Base-by-base conservation (phyloP, 1,140 invertebrate genomes). In the Harpegnathos saltator region DNA sequence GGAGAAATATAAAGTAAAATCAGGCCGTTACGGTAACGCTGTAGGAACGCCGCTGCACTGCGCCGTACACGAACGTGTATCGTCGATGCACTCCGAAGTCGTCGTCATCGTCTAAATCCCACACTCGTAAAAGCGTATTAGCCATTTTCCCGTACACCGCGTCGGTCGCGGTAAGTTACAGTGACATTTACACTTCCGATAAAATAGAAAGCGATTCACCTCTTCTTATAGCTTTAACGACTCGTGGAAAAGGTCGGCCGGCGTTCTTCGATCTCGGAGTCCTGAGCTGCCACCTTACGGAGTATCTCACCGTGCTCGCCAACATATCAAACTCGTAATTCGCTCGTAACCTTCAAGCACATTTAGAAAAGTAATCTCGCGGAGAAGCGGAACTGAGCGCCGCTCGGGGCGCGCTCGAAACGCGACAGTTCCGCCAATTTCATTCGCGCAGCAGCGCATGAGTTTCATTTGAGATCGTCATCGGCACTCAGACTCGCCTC, bases 201-300 rank as follows among this genome's bases (percentile, higher is more conserved):
- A 69, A 80, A 80, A 71, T 80, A 58, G 22, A 80, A 80, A 80
- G 26, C 75, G 33, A 71, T 80, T 78, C 75, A 83, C 85, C 85
- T 87, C 63, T 86, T 26, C 58, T 33, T n/a, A 72, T 38, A 50
- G 7, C 48, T 59, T 26, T 77, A 77, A 66, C 52, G 19, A 66
- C 29, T 77, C 48, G 52, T 71, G 52, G 7, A 44, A 80, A 80
- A 80, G 75, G 65, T 80, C 33, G 38, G 0, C 19, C 48, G 63
- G n/a, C 38, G 11, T 22, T 26, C 19, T 61, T 59, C n/a, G 7
- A 38, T 29, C 7, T 15, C 24, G 17, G 19, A 7, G 26, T 22
- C 29, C 38, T 38, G n/a, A 89, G 33, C 19, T 85, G 83, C 69
- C 72, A 78, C 15, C 63, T 61, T 66, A 69, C 17, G 19, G 78